A percentile compares a stretch with the other conserved stretches of the same genome.
These are phyloP conservation scores for Choreutis nemorana DNA, from an alignment of 2,888 invertebrate species.

Conservation along the genomic window DNA sequence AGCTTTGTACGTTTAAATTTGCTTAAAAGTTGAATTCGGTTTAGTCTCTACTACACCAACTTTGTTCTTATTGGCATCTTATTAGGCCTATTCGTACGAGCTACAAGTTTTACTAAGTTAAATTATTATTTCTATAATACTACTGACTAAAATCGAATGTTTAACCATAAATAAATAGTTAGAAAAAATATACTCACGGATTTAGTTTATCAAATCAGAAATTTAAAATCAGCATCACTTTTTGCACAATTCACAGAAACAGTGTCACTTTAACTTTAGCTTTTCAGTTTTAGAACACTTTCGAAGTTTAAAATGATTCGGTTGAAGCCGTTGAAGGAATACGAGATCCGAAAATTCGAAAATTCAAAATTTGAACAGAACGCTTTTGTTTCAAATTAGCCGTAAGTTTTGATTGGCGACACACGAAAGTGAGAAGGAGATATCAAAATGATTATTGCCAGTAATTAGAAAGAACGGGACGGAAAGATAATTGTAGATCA, in stretches of 20 bases:
- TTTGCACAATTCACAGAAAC: constrained; percentile 43
- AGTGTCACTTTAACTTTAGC: constrained; percentile 31
- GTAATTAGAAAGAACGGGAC: constrained; percentile 47
- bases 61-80: constrained; percentile 20
- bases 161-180: too few relatives aligned
- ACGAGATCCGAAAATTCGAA: constrained; percentile 8
- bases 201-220: constrained; percentile 26
- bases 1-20: too few relatives aligned
- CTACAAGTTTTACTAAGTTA: too few relatives aligned
- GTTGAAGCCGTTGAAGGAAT: constrained; percentile 10
- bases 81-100: constrained; percentile 33
- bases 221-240: constrained; percentile 57
- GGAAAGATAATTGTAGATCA: constrained; percentile 43
- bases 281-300: constrained; percentile 16
- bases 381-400: constrained; percentile 6
- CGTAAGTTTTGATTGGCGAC: constrained; percentile 4
- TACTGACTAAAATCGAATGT: too few relatives aligned
- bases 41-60: constrained; percentile 4
- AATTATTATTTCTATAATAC: too few relatives aligned
- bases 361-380: constrained; percentile 7
- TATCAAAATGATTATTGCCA: constrained; percentile 33
- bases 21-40: too few relatives aligned
- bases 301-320: constrained; percentile 9
- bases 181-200: constrained; percentile 40
- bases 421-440: constrained; percentile 17